These are phyloP conservation scores for Apogon talboti DNA, from an alignment of 2,797 vertebrate genomes.

Conservation along the genomic window DNA sequence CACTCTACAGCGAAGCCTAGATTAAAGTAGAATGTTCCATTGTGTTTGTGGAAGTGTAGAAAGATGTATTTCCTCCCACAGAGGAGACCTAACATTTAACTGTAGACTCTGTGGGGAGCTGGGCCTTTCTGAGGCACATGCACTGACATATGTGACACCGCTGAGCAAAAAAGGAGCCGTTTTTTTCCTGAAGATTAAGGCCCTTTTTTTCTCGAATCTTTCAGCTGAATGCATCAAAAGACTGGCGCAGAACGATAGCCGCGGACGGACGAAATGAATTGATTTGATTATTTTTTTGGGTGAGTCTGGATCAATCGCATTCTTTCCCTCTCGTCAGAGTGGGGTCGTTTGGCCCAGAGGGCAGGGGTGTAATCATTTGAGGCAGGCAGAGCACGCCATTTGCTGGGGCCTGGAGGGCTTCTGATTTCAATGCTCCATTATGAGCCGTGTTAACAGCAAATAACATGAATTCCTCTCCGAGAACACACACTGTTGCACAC, in stretches of 20 bases:
- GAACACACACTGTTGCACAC: constrained; percentile 58
- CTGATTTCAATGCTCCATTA: constrained; percentile 89
- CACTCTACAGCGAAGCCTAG: constrained; percentile 17
- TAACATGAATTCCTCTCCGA: constrained; percentile 89
- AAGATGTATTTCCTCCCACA: constrained; percentile 54
- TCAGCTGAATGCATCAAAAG: constrained; percentile 74
- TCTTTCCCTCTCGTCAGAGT: constrained; percentile 76
- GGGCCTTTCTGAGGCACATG: constrained; percentile 28
- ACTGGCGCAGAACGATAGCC: constrained; percentile 68
- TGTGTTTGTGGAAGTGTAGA: constrained; percentile 50
- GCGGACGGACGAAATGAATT: constrained; percentile 86
- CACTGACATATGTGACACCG: constrained; percentile 39
- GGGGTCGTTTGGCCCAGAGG: constrained; percentile 80
- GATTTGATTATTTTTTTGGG: constrained; percentile 92
- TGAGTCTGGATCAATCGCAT: constrained; percentile 88
- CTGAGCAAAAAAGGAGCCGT: constrained; percentile 36
- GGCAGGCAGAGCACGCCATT: constrained; percentile 84
- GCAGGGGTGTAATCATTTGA: constrained; percentile 87
- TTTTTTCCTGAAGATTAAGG: constrained; percentile 65
- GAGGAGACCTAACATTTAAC: constrained; percentile 53
- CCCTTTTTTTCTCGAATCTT: constrained; percentile 57
- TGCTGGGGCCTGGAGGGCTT: constrained; percentile 68
- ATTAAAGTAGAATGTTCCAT: constrained; percentile 47
- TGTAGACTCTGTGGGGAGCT: constrained; percentile 36
- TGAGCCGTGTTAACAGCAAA: constrained; percentile 90